These are phyloP conservation scores for Cisticola juncidis DNA, from an alignment of 2,113 vertebrate genomes.

Conservation along the genomic window DNA sequence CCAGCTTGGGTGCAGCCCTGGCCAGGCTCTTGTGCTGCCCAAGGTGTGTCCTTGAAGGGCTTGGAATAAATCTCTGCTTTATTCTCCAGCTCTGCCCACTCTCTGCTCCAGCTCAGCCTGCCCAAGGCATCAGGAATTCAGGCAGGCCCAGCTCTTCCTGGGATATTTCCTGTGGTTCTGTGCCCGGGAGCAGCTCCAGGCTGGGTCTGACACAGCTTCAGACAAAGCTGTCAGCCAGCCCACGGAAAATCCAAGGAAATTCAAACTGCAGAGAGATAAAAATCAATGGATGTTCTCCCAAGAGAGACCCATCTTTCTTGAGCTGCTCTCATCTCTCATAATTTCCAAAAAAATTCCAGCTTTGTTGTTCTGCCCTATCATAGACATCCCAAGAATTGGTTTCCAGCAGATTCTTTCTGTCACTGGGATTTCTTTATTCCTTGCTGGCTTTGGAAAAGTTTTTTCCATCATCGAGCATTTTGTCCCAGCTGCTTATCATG, in stretches of 20 bases:
- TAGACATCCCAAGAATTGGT: not conserved
- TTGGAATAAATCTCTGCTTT: no score
- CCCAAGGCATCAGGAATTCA: not conserved
- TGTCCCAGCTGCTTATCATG: no score
- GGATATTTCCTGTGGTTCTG: not conserved
- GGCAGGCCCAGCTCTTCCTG: not conserved
- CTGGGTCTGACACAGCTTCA: not conserved
- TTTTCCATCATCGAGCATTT: not conserved
- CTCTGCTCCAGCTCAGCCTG: no score
- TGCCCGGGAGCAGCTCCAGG: not conserved
- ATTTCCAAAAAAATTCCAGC: not conserved
- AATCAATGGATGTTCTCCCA: not conserved
- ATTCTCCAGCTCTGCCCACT: no score
- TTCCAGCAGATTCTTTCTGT: not conserved
- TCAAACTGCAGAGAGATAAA: not conserved
- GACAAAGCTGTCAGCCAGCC: not conserved
- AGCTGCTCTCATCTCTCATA: not conserved
- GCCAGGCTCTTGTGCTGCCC: no score
- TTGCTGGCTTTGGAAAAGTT: not conserved
- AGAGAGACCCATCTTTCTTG: not conserved
- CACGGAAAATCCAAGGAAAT: not conserved
- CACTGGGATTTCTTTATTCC: not conserved
- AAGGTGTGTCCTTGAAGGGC: no score
- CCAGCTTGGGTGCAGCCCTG: no score
- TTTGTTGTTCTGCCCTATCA: not conserved